Conservation (phyloP, 2,113 vertebrate genomes). For the Charina bottae region DNA sequence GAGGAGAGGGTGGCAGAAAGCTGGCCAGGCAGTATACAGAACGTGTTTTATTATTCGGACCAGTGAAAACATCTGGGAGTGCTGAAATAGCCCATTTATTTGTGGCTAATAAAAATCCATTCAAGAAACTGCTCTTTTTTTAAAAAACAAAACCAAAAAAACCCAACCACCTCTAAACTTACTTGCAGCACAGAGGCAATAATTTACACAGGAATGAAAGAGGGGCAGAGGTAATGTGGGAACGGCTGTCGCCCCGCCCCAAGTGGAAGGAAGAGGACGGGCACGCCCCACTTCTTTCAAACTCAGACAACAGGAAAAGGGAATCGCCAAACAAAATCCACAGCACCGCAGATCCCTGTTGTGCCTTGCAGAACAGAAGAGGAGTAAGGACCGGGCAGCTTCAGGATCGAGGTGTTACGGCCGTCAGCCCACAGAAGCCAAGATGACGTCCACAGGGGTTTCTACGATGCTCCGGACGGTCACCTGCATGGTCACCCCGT, state of each 20-base stretch:
- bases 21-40: conserved; percentile 6
- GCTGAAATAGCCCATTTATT: conserved; percentile 73
- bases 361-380: background rate
- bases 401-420: accelerated
- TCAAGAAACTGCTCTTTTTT: conserved; percentile 71
- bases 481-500: conserved; percentile 98
- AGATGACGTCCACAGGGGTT: conserved; percentile 87
- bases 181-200: conserved; percentile 42
- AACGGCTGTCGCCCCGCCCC: background rate
- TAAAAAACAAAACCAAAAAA: too few species aligned
- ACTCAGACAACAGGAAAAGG: too few species aligned
- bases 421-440: conserved; percentile 91
- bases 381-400: accelerated
- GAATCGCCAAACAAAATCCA: background rate
- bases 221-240: too few species aligned
- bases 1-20: background rate
- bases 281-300: background rate
- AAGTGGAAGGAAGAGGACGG: conserved; percentile 50
- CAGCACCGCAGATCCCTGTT: background rate
- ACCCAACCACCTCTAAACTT: conserved; percentile 21
- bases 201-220: conserved; percentile 34
- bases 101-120: conserved; percentile 86
- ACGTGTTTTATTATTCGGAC: conserved; percentile 70
- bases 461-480: conserved; percentile 90
- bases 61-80: conserved; percentile 59